Base-by-base conservation (phyloP, 2,888 invertebrate species). In the Proisotoma minuta region DNA sequence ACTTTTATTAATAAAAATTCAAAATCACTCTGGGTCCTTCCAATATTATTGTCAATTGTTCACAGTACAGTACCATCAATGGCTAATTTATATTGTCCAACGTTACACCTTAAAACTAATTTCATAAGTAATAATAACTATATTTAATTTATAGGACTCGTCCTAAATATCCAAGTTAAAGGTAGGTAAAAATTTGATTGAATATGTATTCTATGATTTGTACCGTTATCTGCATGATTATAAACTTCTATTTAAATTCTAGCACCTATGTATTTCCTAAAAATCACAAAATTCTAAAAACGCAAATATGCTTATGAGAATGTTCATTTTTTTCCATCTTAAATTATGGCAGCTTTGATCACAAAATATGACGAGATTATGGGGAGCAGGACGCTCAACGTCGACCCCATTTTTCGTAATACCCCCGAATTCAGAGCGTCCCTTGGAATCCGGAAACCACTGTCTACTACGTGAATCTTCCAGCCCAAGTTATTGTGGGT, bases 401-500 rank as follows among this genome's bases (percentile, higher is more conserved):
- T 50, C 23, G 26, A 5, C 8, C n/a, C 10, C 5, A 8, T 5
- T 8, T 4, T 10, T 8, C 23, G 8, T 8, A 8, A 52, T 15
- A 2, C 24, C 43, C 4, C 4, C 28, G 27, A 24, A n/a, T 28
- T 28, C 18, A 52, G 52, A 8, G 52, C n/a, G 24, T 27, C 29
- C 18, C 29, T 26, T 2, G 26, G 15, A 10, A 27, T n/a, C 20
- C 8, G 5, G 29, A 28, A 26, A 8, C 87, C 88, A 0, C 85
- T 84, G 75, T 91, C 86, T 12, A 91, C 85, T 2, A 94, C 88
- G 77, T 89, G 85, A 73, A 94, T 93, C 78, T 91, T 94, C 93
- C 93, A 94, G 53, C 94, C 94, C 27, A 94, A 81, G 77, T 91
- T 89, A 71, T 86, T 88, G 80, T 94, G 93, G n/a, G 88, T 87